These are phyloP conservation scores for Dicrurus megarhynchus DNA, from an alignment of 2,113 vertebrate genomes.

Conservation along the genomic window DNA sequence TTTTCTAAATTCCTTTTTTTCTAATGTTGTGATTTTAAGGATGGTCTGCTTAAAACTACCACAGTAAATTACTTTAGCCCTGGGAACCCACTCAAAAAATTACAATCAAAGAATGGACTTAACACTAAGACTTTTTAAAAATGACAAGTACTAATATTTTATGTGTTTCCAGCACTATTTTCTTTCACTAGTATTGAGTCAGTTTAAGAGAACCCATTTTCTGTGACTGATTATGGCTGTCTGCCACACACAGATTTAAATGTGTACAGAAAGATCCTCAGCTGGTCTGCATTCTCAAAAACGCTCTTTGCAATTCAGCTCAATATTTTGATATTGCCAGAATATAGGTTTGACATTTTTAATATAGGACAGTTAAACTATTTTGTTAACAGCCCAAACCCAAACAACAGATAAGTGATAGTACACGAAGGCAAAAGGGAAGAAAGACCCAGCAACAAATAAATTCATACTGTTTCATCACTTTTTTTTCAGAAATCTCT, in stretches of 20 bases:
- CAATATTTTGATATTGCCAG: not conserved
- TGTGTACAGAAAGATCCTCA: not conserved
- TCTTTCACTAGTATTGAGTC: not conserved
- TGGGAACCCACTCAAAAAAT: not conserved
- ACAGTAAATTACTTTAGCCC: constrained; percentile 14
- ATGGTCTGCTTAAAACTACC: constrained; percentile 41
- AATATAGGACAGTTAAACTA: not conserved
- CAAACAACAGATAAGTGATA: not conserved
- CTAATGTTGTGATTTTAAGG: constrained; percentile 1
- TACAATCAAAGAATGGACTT: not conserved
- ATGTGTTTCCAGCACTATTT: not conserved
- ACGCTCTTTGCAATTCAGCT: not conserved
- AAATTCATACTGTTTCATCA: not conserved
- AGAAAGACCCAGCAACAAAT: not conserved
- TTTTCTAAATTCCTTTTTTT: not conserved
- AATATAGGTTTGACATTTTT: not conserved
- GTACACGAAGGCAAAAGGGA: not conserved
- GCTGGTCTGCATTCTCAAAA: not conserved
- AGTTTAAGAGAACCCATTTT: not conserved
- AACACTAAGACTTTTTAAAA: not conserved
- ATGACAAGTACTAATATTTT: not conserved
- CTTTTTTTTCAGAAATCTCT: not conserved
- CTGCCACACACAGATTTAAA: not conserved
- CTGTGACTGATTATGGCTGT: not conserved
- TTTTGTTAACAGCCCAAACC: not conserved